Conservation (phyloP, 2,888 invertebrate species). For the Drosophila longiperda region DNA sequence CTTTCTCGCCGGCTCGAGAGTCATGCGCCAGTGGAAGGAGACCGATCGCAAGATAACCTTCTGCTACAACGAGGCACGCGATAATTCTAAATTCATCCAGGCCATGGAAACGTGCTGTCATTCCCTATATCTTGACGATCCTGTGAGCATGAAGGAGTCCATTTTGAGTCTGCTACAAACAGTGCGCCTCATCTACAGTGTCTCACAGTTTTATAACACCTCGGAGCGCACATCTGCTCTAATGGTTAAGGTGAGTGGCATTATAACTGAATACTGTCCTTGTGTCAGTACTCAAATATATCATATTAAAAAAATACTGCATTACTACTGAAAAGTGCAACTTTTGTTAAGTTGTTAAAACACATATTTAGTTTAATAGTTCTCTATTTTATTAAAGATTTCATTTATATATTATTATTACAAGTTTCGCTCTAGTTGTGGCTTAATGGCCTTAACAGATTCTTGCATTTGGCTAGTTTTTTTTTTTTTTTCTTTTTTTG, state of each 20-base stretch:
- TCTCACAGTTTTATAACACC: constrained; percentile 98
- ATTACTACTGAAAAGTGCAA: not conserved
- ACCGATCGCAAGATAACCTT: constrained; percentile 96
- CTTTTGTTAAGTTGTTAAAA: not conserved
- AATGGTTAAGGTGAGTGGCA: constrained; percentile 93
- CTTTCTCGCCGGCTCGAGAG: constrained; percentile 90
- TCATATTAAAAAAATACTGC: not conserved
- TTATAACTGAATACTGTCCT: too few species aligned
- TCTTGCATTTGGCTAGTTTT: not conserved
- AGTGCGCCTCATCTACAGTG: constrained; percentile 95
- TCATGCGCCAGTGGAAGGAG: constrained; percentile 92
- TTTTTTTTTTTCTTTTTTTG: not conserved
- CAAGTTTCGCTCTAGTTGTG: not conserved
- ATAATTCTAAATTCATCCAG: constrained; percentile 97
- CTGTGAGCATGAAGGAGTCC: constrained; percentile 95
- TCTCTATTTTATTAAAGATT: not conserved
- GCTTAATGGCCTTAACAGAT: not conserved
- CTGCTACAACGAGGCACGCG: constrained; percentile 97
- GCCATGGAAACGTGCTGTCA: constrained; percentile 98
- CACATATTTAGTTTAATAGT: not conserved
- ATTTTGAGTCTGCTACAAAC: constrained; percentile 95
- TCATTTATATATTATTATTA: not conserved
- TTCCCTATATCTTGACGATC: constrained; percentile 95
- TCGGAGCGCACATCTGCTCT: constrained; percentile 97
- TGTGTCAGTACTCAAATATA: constrained; percentile 38